These are phyloP conservation scores for Nipponia nippon DNA, from an alignment of 2,113 vertebrate species.

Conservation along the genomic window DNA sequence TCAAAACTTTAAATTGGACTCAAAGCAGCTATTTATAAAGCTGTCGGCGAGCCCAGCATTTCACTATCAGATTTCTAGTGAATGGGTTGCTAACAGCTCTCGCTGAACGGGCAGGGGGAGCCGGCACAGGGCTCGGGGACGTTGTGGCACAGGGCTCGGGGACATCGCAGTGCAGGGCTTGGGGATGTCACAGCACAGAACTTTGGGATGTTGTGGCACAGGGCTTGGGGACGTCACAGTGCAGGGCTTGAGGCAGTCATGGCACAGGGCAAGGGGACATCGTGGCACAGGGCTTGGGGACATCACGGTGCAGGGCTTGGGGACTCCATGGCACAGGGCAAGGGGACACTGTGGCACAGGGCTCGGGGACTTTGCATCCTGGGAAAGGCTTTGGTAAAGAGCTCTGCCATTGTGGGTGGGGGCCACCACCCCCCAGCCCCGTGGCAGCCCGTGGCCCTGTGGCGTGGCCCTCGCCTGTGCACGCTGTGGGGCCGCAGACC, in stretches of 20 bases:
- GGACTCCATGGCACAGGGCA: rapidly evolving
- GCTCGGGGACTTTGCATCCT: rapidly evolving
- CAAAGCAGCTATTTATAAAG: slow-evolving; percentile 23
- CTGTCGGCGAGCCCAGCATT: slow-evolving; percentile 20
- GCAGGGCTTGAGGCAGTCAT: rapidly evolving
- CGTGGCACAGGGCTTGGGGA: rapidly evolving
- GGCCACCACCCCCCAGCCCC: neutral
- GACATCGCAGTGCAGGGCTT: rapidly evolving
- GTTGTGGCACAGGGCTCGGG: rapidly evolving
- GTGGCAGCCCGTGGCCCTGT: rapidly evolving
- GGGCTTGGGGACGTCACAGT: rapidly evolving
- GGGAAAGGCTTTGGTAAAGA: neutral
- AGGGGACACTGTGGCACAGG: rapidly evolving
- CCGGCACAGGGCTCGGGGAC: neutral
- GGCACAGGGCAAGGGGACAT: neutral
- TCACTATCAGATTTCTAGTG: neutral
- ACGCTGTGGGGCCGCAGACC: rapidly evolving
- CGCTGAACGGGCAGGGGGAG: neutral
- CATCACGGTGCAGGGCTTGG: rapidly evolving
- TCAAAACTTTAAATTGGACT: slow-evolving; percentile 25
- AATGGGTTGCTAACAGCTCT: neutral
- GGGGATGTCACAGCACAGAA: rapidly evolving
- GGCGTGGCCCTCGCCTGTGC: rapidly evolving
- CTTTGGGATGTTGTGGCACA: rapidly evolving
- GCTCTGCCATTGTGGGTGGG: rapidly evolving